Percentiles rank a stretch among this genome's conserved stretches.
These are phyloP conservation scores for Nymphalis urticae DNA, from an alignment of 2,888 invertebrate genomes.

Conservation along the genomic window DNA sequence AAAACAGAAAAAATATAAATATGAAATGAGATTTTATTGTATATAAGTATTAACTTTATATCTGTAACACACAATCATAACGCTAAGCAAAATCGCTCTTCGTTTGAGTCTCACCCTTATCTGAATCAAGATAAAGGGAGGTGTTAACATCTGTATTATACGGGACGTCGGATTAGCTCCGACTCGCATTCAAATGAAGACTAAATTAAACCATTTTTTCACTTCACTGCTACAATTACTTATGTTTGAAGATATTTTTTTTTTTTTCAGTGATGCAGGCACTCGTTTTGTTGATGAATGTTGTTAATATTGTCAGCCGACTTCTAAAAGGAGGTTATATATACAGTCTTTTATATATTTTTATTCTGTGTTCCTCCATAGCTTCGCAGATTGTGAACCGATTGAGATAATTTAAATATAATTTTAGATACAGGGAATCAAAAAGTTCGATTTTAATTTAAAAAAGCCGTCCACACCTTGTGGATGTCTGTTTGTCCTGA, in stretches of 20 bases:
- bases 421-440: too few species aligned
- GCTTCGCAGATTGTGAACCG: too few species aligned
- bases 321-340: too few species aligned
- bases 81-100: neutral
- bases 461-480: too few species aligned
- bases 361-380: too few species aligned
- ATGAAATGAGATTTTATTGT: neutral
- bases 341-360: too few species aligned
- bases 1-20: too few species aligned
- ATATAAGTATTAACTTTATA: neutral
- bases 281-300: neutral
- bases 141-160: conserved; percentile 28
- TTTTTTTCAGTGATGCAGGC: neutral
- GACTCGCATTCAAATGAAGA: conserved; percentile 11
- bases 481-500: too few species aligned
- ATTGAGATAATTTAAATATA: too few species aligned
- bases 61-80: too few species aligned
- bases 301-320: too few species aligned
- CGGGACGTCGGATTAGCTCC: conserved; percentile 25
- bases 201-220: conserved; percentile 31
- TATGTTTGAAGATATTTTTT: conserved; percentile 9
- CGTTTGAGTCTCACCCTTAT: neutral
- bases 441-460: too few species aligned
- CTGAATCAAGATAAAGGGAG: conserved; percentile 22
- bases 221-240: conserved; percentile 29